phyloP scores from a whole-genome alignment of 2,113 vertebrate genomes.

The Empidonax traillii region DNA sequence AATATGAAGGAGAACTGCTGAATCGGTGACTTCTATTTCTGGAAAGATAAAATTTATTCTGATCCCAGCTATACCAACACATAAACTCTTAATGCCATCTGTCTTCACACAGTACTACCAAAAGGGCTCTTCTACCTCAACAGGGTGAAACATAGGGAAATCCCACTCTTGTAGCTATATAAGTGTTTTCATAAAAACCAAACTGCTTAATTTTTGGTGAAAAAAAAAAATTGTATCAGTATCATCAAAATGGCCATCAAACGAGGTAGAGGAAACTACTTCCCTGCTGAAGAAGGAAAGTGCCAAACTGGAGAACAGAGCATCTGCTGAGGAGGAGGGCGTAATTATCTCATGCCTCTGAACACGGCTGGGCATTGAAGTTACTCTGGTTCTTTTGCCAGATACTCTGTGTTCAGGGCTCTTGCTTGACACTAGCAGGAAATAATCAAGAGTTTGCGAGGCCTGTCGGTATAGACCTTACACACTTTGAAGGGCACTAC shows the following conservation, averaged over 20 bases:
- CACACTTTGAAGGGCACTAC: background rate
- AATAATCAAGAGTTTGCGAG: slow-evolving; percentile 27
- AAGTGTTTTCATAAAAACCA: background rate
- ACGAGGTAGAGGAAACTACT: slow-evolving; percentile 15
- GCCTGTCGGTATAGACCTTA: slow-evolving; percentile 3
- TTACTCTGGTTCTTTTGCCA: slow-evolving; percentile 20
- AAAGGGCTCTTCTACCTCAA: background rate
- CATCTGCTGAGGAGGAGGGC: slow-evolving; percentile 47
- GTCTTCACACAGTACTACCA: background rate
- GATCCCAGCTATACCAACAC: background rate
- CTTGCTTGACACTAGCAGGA: slow-evolving; percentile 15
- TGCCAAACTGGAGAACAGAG: slow-evolving; percentile 42
- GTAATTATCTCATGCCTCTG: slow-evolving; percentile 54
- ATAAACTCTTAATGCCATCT: background rate
- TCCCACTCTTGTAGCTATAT: background rate
- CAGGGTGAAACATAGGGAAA: background rate
- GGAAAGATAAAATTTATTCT: background rate
- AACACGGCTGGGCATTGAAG: slow-evolving; percentile 42
- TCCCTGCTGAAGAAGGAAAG: slow-evolving; percentile 14
- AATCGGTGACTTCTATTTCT: background rate
- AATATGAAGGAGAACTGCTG: background rate
- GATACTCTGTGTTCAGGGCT: slow-evolving; percentile 3
- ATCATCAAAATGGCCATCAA: background rate
- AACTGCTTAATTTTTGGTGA: background rate
- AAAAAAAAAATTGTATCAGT: background rate